phyloP scores from a whole-genome alignment of 2,888 invertebrate species.

The Argynnis bischoffii region DNA sequence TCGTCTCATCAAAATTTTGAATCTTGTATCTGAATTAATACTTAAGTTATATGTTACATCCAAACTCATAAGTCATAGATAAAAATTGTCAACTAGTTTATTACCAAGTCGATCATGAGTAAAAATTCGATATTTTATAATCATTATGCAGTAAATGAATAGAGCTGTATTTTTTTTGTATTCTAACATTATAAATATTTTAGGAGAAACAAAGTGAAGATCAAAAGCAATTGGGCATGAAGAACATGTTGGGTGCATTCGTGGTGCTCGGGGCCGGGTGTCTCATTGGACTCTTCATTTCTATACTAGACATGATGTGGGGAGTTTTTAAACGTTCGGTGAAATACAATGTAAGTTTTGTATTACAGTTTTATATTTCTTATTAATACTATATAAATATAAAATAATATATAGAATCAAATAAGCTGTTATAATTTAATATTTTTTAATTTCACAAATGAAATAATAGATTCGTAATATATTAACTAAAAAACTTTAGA shows the following conservation, averaged over 20 bases:
- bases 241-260: slow-evolving; percentile 73
- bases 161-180: background rate
- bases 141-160: no score
- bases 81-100: no score
- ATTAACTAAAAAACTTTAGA: no score
- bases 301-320: slow-evolving; percentile 74
- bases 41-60: background rate
- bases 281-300: slow-evolving; percentile 62
- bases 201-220: slow-evolving; percentile 56
- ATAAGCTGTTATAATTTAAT: no score
- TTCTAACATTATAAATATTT: background rate
- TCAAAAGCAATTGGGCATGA: slow-evolving; percentile 67
- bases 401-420: background rate
- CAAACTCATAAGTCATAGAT: no score
- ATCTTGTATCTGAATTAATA: no score
- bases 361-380: background rate
- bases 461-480: no score
- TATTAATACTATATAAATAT: background rate
- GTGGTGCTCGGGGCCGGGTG: slow-evolving; percentile 72
- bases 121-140: no score
- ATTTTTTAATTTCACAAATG: no score
- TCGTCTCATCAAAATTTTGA: no score
- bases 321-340: slow-evolving; percentile 74
- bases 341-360: slow-evolving; percentile 67
- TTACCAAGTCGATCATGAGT: no score